A percentile compares a stretch with the other conserved stretches of the same genome.
Conservation (phyloP, 2,797 vertebrate genomes). For the Xiphophorus birchmanni region DNA sequence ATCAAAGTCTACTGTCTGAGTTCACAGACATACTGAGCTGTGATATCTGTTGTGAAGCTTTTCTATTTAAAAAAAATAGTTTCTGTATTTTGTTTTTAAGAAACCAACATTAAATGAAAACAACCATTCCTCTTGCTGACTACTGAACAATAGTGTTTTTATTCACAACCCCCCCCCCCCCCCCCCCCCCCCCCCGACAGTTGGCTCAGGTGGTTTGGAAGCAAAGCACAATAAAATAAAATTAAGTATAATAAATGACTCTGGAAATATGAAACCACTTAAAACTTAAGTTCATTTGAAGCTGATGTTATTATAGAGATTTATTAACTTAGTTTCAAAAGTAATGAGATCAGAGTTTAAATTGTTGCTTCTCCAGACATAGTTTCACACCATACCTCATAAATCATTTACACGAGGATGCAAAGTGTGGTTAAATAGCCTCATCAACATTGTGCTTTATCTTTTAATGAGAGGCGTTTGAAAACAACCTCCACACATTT, state of each 20-base stretch:
- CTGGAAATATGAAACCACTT: slow-evolving; percentile 15
- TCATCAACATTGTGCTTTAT: background rate
- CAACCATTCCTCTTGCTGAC: background rate
- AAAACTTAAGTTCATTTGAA: slow-evolving; percentile 12
- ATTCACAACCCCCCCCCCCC: background rate
- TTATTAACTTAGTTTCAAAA: slow-evolving; percentile 22
- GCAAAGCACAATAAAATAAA: background rate
- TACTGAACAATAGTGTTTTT: background rate
- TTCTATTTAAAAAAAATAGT: background rate
- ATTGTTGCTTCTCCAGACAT: background rate
- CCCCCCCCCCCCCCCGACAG: background rate
- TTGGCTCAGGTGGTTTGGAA: background rate
- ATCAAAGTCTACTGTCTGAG: background rate
- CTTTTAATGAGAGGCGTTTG: slow-evolving; percentile 16
- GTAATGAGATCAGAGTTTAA: slow-evolving; percentile 5
- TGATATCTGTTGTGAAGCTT: background rate
- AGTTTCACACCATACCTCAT: slow-evolving; percentile 5
- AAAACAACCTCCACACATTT: slow-evolving; percentile 8
- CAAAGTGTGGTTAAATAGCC: background rate
- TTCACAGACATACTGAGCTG: background rate
- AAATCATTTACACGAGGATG: slow-evolving; percentile 7
- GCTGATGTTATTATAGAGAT: slow-evolving; percentile 11
- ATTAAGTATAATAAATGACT: slow-evolving; percentile 18
- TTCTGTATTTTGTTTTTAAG: background rate
- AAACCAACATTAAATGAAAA: background rate